Percentiles rank a stretch among this genome's conserved stretches.
These are phyloP conservation scores for Zosterops pallidus DNA, from an alignment of 2,113 vertebrate species.

Conservation along the genomic window DNA sequence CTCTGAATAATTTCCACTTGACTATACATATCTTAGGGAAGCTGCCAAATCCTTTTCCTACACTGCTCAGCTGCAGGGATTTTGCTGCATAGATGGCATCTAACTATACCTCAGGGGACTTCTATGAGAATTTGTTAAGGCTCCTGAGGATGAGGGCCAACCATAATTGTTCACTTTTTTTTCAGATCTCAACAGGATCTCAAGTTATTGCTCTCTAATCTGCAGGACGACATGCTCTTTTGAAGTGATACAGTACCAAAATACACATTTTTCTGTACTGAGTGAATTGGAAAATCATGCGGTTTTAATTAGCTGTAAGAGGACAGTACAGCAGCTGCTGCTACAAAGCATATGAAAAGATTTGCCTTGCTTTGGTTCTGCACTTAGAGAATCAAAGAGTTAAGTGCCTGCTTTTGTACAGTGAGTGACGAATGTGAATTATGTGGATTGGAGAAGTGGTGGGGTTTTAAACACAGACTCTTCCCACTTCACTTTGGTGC, in stretches of 20 bases:
- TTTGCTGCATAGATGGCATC: neutral
- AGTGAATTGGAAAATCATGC: constrained; percentile 37
- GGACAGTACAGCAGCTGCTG: neutral
- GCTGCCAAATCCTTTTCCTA: neutral
- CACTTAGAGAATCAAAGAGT: neutral
- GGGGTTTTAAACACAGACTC: constrained; percentile 25
- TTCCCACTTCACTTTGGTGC: neutral
- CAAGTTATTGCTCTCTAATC: neutral
- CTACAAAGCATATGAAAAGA: constrained; percentile 14
- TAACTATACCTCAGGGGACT: neutral
- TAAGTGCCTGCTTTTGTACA: neutral
- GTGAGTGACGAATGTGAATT: neutral
- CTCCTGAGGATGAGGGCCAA: neutral
- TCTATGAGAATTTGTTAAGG: neutral
- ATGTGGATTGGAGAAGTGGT: neutral
- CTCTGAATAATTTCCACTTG: neutral
- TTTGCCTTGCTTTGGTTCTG: neutral
- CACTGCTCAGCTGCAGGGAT: neutral
- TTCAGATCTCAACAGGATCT: neutral
- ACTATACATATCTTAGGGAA: neutral
- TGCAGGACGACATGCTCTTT: neutral
- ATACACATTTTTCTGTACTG: neutral
- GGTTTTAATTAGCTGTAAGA: constrained; percentile 32
- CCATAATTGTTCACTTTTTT: neutral
- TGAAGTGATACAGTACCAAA: neutral